A percentile compares a stretch with the other conserved stretches of the same genome.
These are phyloP conservation scores for Idris sp. DNA, from an alignment of 1,140 invertebrate species.

Conservation along the genomic window DNA sequence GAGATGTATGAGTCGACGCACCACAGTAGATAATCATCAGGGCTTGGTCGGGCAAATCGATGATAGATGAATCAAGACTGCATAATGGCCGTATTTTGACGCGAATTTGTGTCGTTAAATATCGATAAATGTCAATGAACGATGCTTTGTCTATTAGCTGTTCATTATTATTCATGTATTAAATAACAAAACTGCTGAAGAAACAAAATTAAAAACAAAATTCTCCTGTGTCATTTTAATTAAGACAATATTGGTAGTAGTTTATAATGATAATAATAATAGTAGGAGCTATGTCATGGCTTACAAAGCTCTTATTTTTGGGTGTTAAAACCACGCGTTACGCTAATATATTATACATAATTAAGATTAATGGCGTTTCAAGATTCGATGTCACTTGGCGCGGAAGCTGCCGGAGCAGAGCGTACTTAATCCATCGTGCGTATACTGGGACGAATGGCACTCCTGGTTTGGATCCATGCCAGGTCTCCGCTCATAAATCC, in stretches of 20 bases:
- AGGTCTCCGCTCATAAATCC: slow-evolving; percentile 74
- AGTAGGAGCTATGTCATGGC: slow-evolving; percentile 9
- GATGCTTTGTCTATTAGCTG: background rate
- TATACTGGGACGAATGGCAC: slow-evolving; percentile 70
- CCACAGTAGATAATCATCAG: slow-evolving; percentile 52
- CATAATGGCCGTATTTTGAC: slow-evolving; percentile 44
- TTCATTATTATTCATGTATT: slow-evolving; percentile 18
- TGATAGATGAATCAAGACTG: slow-evolving; percentile 55
- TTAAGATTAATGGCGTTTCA: slow-evolving; percentile 59
- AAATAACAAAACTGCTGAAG: no score
- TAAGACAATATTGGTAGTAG: slow-evolving; percentile 2
- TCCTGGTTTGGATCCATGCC: slow-evolving; percentile 72
- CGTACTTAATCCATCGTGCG: slow-evolving; percentile 67
- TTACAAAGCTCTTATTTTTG: slow-evolving; percentile 33
- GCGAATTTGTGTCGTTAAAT: slow-evolving; percentile 39
- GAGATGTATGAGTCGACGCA: slow-evolving; percentile 41
- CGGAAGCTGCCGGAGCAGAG: slow-evolving; percentile 42
- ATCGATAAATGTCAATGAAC: slow-evolving; percentile 33
- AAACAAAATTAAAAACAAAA: background rate
- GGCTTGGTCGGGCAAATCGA: slow-evolving; percentile 57
- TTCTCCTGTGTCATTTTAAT: no score
- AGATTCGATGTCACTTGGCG: slow-evolving; percentile 52
- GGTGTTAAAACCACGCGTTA: slow-evolving; percentile 38
- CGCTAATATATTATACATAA: slow-evolving; percentile 55
- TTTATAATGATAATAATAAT: slow-evolving; percentile 17